Evolutionary conservation across 2,113 vertebrate species (phyloP).

Genomic region (Cyanocitta stelleri): DNA sequence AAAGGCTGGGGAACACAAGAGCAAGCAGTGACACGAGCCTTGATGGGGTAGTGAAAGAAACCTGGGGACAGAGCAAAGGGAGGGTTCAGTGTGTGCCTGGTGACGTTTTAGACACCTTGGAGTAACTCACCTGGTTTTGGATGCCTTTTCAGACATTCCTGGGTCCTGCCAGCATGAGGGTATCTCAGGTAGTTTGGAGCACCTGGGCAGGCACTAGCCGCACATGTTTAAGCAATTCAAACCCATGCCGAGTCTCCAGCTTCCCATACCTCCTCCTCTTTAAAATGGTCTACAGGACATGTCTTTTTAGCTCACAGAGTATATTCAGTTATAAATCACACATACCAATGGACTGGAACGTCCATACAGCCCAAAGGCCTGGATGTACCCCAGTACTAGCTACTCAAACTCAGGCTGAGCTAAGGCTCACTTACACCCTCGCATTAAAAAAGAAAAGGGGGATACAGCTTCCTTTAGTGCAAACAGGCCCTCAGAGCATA

Average conservation of each 20-base stretch:
- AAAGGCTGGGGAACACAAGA: not conserved
- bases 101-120: not conserved
- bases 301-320: not conserved
- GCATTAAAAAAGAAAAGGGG: not conserved
- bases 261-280: not conserved
- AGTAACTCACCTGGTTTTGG: not conserved
- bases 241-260: not conserved
- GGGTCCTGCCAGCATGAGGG: not conserved
- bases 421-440: not conserved
- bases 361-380: not conserved
- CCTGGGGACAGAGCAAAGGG: not conserved
- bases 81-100: not conserved
- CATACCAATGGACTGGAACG: accelerated
- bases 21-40: not conserved
- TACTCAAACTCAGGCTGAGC: not conserved
- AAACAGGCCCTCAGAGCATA: not conserved
- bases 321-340: not conserved
- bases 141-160: not conserved
- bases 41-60: not conserved
- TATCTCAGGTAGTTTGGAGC: not conserved
- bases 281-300: not conserved
- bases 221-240: not conserved
- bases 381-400: not conserved
- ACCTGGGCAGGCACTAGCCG: not conserved
- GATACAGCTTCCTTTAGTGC: not conserved